Evolutionary conservation across 2,888 invertebrate species (phyloP).

Genomic region (Barypeithes pellucidus): DNA sequence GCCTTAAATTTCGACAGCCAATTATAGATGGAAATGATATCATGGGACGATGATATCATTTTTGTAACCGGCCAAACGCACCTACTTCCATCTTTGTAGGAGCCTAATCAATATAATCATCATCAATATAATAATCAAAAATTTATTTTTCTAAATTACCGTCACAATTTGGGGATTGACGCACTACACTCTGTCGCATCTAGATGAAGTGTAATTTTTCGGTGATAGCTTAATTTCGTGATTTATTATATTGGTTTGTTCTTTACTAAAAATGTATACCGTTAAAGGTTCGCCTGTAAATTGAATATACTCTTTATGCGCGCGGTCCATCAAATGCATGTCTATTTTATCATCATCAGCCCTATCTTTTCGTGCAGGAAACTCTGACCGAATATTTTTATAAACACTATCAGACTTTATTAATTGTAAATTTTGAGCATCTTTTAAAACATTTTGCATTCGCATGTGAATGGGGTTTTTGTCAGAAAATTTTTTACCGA

Average conservation of each 20-base stretch:
- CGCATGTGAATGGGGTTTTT: background rate
- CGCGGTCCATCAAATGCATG: background rate
- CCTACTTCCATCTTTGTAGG: background rate
- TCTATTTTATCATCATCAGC: background rate
- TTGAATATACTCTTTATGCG: background rate
- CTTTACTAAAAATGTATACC: background rate
- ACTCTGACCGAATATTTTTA: background rate
- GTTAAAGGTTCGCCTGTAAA: slow-evolving; percentile 7
- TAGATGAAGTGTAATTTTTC: background rate
- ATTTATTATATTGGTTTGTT: background rate
- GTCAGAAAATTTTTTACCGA: background rate
- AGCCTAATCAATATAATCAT: background rate
- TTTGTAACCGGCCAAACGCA: background rate
- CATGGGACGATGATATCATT: background rate
- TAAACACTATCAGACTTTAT: background rate
- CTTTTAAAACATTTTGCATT: background rate
- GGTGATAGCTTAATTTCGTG: background rate
- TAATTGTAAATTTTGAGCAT: background rate
- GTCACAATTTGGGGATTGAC: background rate
- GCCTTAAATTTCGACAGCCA: background rate
- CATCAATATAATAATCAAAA: background rate
- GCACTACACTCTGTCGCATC: background rate
- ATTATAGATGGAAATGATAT: background rate
- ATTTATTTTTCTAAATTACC: background rate
- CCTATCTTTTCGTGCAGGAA: background rate